These are phyloP conservation scores for Lysiphlebus fabarum DNA, from an alignment of 1,140 invertebrate species.

Conservation along the genomic window DNA sequence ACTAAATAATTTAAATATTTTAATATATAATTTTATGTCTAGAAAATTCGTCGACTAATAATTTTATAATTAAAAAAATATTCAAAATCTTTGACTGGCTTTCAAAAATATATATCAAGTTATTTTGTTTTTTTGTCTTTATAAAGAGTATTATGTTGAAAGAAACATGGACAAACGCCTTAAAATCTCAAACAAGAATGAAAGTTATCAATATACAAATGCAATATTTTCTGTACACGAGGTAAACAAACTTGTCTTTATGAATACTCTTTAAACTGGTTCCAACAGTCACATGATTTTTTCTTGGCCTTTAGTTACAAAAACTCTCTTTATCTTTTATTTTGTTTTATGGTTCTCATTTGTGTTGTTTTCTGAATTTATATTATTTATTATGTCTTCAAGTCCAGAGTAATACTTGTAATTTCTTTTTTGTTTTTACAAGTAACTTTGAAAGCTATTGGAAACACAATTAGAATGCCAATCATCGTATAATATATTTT, in stretches of 20 bases:
- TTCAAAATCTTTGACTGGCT: too few species aligned
- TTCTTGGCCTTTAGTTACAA: conserved; percentile 1
- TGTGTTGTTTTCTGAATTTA: background rate
- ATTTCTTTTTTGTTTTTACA: too few species aligned
- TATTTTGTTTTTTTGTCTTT: too few species aligned
- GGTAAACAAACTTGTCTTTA: background rate
- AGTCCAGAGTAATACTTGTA: too few species aligned
- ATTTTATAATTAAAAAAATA: background rate
- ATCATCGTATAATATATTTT: too few species aligned
- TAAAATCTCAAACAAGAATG: background rate
- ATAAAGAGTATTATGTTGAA: background rate
- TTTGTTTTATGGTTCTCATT: background rate
- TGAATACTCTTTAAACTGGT: conserved; percentile 1
- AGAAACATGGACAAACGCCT: background rate
- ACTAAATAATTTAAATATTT: too few species aligned
- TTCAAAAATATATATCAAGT: too few species aligned
- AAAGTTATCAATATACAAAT: background rate
- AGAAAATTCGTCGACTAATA: too few species aligned
- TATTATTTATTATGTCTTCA: background rate
- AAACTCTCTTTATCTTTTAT: background rate
- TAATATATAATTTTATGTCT: too few species aligned
- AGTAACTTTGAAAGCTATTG: too few species aligned
- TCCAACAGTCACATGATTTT: conserved; percentile 10
- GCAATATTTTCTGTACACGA: conserved; percentile 3
- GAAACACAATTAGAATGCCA: too few species aligned